A percentile compares a stretch with the other conserved stretches of the same genome.
phyloP scores from a whole-genome alignment of 2,797 vertebrate species.

The Mormyrops boulengeri region DNA sequence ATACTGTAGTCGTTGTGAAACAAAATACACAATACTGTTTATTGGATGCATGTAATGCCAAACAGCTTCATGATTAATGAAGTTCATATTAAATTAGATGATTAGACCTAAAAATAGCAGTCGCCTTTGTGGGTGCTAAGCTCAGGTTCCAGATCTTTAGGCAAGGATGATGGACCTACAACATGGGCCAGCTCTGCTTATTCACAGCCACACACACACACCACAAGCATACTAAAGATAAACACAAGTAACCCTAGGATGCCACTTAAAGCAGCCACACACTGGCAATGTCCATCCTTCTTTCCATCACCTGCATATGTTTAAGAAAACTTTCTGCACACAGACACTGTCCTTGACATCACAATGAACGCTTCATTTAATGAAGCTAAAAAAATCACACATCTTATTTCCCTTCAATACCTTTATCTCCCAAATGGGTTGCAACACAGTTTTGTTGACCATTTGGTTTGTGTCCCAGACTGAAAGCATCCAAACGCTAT shows the following conservation, averaged over 20 bases:
- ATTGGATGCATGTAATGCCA: conserved; percentile 33
- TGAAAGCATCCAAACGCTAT: background rate
- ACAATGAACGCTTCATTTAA: background rate
- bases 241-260: background rate
- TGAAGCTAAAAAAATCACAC: background rate
- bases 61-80: conserved; percentile 32
- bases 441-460: background rate
- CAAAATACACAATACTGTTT: conserved; percentile 32
- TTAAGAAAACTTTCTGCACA: background rate
- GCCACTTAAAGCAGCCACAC: background rate
- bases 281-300: background rate
- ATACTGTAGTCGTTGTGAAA: conserved; percentile 18
- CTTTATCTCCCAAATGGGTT: background rate
- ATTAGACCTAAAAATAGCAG: background rate
- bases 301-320: background rate
- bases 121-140: background rate
- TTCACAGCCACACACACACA: background rate
- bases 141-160: background rate
- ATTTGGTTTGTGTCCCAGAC: background rate
- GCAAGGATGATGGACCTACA: background rate
- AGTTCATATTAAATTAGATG: conserved; percentile 11
- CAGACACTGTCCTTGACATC: background rate
- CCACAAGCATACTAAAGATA: background rate
- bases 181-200: background rate
- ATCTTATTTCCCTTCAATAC: background rate